Conservation (phyloP, 2,113 vertebrate species). For the Anolis carolinensis region DNA sequence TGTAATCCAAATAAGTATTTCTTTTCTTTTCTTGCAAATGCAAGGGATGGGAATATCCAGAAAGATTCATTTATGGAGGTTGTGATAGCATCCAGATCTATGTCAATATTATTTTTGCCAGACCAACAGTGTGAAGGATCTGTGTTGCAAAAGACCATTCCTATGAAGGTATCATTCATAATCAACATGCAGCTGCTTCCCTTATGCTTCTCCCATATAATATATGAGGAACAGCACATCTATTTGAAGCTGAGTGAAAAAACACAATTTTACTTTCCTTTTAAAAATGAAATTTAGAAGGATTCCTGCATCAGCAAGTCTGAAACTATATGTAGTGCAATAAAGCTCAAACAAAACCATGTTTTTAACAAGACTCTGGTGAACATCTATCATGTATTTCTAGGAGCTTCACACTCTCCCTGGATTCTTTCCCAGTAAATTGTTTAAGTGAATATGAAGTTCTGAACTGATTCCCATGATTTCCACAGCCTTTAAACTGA, state of each 20-base stretch:
- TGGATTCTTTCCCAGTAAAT: slow-evolving; percentile 54
- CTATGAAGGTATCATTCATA: neutral
- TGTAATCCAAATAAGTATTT: neutral
- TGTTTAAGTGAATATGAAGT: slow-evolving; percentile 49
- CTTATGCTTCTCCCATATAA: neutral
- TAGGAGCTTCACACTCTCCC: slow-evolving; percentile 25
- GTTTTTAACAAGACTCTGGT: slow-evolving; percentile 63
- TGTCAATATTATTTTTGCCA: slow-evolving; percentile 1
- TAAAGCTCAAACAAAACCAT: slow-evolving; percentile 56
- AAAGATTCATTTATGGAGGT: neutral
- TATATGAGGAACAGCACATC: slow-evolving; percentile 8
- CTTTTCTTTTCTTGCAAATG: neutral
- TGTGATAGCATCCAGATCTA: neutral
- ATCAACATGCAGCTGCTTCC: neutral
- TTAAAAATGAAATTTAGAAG: neutral
- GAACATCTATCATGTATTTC: slow-evolving; percentile 51
- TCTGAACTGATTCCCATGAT: slow-evolving; percentile 39
- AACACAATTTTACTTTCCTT: neutral
- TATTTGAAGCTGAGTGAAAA: neutral
- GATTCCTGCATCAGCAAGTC: slow-evolving; percentile 53
- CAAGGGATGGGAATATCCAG: neutral
- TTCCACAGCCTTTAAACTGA: slow-evolving; percentile 41
- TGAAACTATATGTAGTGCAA: slow-evolving; percentile 39
- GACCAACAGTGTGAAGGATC: neutral
- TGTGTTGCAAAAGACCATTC: neutral